These are phyloP conservation scores for Stegodyphus mimosarum DNA, from an alignment of 1,140 invertebrate species.

Conservation along the genomic window DNA sequence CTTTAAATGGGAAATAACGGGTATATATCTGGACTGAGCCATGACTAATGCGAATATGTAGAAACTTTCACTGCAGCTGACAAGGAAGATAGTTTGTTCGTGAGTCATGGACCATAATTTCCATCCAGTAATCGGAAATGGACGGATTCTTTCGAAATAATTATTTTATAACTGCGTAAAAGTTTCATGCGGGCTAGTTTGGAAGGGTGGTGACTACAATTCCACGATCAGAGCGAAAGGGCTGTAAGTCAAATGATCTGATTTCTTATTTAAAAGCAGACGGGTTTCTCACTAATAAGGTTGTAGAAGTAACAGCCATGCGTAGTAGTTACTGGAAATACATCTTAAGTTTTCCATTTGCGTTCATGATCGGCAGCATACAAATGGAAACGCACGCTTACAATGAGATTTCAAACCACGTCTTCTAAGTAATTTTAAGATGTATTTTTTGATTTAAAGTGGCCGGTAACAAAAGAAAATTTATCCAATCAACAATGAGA, in stretches of 20 bases:
- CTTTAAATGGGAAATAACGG: conserved; percentile 12
- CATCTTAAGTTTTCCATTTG: no score
- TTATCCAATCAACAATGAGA: no score
- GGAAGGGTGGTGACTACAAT: background rate
- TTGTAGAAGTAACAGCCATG: background rate
- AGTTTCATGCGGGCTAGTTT: background rate
- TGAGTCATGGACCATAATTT: conserved; percentile 43
- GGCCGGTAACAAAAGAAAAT: no score
- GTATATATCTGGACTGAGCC: background rate
- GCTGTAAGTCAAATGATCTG: background rate
- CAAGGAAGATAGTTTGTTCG: conserved; percentile 26
- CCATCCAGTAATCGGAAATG: background rate
- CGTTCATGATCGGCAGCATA: no score
- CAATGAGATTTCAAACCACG: no score
- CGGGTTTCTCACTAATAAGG: background rate
- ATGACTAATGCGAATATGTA: conserved; percentile 31
- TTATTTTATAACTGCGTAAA: conserved; percentile 5
- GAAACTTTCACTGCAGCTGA: conserved; percentile 21
- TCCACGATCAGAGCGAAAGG: background rate
- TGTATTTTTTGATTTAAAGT: no score
- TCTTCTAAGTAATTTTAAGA: no score
- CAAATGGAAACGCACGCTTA: no score
- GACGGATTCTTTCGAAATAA: conserved; percentile 14
- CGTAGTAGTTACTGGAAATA: no score
- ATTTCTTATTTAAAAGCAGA: background rate